phyloP scores from a whole-genome alignment of 1,140 invertebrate species.

The Capitella teleta region DNA sequence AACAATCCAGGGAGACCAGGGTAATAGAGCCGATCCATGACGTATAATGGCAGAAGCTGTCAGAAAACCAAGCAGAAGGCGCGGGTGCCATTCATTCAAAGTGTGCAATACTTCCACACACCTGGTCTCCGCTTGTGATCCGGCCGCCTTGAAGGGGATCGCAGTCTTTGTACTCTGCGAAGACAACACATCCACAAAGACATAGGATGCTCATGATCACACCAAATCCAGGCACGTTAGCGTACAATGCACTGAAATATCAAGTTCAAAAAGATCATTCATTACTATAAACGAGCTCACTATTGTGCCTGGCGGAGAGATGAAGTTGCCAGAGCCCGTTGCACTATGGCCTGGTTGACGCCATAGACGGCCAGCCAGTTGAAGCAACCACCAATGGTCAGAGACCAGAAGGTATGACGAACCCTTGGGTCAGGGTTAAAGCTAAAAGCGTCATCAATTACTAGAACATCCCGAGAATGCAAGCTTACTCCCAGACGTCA shows the following conservation, averaged over 20 bases:
- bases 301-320: conserved; percentile 55
- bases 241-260: conserved; percentile 9
- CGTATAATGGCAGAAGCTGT: conserved; percentile 69
- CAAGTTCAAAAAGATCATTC: not conserved
- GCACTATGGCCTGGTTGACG: conserved; percentile 84
- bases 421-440: conserved; percentile 63
- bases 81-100: not conserved
- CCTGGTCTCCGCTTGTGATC: not conserved
- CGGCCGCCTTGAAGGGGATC: not conserved
- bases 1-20: conserved; percentile 75
- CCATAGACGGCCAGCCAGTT: conserved; percentile 86
- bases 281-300: too few species aligned
- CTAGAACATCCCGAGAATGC: not conserved
- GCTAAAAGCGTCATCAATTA: conserved; percentile 42
- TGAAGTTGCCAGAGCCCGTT: conserved; percentile 75
- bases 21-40: conserved; percentile 64
- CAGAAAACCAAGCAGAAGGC: not conserved
- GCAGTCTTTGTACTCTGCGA: conserved; percentile 10
- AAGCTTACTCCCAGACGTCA: too few species aligned
- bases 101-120: not conserved
- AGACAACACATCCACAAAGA: conserved; percentile 11
- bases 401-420: conserved; percentile 80
- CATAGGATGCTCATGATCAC: conserved; percentile 6
- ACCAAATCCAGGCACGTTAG: conserved; percentile 11
- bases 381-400: conserved; percentile 80